A percentile compares a stretch with the other conserved stretches of the same genome.
Conservation (phyloP, 2,113 vertebrate genomes). For the Toxotes jaculatrix region DNA sequence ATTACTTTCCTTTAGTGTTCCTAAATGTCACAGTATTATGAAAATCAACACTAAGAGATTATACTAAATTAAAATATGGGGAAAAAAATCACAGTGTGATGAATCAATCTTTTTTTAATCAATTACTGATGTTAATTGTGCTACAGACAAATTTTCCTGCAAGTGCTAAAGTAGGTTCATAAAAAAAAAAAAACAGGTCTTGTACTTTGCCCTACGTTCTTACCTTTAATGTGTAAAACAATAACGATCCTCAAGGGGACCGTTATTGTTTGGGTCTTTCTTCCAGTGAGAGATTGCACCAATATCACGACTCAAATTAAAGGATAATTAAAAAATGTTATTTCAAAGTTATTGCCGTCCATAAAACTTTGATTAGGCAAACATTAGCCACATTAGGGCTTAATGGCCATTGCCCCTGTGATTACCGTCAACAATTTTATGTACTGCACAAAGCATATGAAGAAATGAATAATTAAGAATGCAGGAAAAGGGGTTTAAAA, state of each 20-base stretch:
- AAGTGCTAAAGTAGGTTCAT: conserved; percentile 47
- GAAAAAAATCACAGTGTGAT: conserved; percentile 23
- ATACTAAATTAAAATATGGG: conserved; percentile 41
- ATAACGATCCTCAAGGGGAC: conserved; percentile 73
- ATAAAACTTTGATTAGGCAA: conserved; percentile 99
- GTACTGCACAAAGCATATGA: conserved; percentile 81
- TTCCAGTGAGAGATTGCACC: conserved; percentile 91
- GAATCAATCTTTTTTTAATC: conserved; percentile 57
- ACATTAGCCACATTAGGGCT: conserved; percentile 94
- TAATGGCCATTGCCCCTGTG: conserved; percentile 96
- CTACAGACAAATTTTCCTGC: conserved; percentile 47
- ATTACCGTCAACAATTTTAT: conserved; percentile 96
- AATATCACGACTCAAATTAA: conserved; percentile 94
- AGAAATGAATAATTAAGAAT: conserved; percentile 79
- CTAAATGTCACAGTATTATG: conserved; percentile 53
- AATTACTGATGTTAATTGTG: conserved; percentile 60
- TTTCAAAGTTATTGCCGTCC: conserved; percentile 96
- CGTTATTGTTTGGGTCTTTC: conserved; percentile 82
- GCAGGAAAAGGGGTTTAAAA: conserved; percentile 61
- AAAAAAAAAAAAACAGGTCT: conserved; percentile 27
- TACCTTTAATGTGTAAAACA: conserved; percentile 74
- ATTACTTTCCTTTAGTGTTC: conserved; percentile 31
- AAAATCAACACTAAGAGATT: conserved; percentile 42
- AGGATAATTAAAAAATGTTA: conserved; percentile 99
- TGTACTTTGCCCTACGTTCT: conserved; percentile 52